Evolutionary conservation across 1,140 invertebrate genomes (phyloP).

Genomic region (Leptoteleia sp.): DNA sequence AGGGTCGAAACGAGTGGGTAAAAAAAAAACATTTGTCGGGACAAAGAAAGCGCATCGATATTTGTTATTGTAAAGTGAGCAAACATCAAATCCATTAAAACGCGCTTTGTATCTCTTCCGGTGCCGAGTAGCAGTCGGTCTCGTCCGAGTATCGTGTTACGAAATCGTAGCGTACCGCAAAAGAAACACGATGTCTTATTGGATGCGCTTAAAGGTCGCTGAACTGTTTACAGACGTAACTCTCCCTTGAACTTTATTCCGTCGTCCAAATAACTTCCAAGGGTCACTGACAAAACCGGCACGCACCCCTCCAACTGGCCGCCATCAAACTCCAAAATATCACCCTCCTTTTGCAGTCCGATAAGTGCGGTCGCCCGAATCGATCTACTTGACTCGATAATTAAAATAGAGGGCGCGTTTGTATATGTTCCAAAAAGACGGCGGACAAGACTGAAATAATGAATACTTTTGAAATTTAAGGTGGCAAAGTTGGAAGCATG

Average conservation of each 20-base stretch:
- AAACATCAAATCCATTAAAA: slow-evolving; percentile 63
- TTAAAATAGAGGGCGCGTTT: too few species aligned
- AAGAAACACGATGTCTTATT: slow-evolving; percentile 58
- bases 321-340: slow-evolving; percentile 4
- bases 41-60: slow-evolving; percentile 13
- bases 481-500: too few species aligned
- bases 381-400: too few species aligned
- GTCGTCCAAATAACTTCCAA: slow-evolving; percentile 19
- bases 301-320: slow-evolving; percentile 19
- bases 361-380: too few species aligned
- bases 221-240: slow-evolving; percentile 45
- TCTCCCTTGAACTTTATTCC: slow-evolving; percentile 42
- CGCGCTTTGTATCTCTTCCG: slow-evolving; percentile 50
- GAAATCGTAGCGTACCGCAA: slow-evolving; percentile 58
- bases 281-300: slow-evolving; percentile 36
- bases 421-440: too few species aligned
- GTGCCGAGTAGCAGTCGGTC: slow-evolving; percentile 41
- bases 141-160: slow-evolving; percentile 63
- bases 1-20: too few species aligned
- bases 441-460: too few species aligned
- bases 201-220: slow-evolving; percentile 61
- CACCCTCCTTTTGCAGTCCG: slow-evolving; percentile 6
- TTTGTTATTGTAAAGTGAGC: slow-evolving; percentile 51
- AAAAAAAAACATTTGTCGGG: too few species aligned
- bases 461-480: too few species aligned